Evolutionary conservation across 2,888 invertebrate genomes (phyloP).

Genomic region (Baccha elongata): DNA sequence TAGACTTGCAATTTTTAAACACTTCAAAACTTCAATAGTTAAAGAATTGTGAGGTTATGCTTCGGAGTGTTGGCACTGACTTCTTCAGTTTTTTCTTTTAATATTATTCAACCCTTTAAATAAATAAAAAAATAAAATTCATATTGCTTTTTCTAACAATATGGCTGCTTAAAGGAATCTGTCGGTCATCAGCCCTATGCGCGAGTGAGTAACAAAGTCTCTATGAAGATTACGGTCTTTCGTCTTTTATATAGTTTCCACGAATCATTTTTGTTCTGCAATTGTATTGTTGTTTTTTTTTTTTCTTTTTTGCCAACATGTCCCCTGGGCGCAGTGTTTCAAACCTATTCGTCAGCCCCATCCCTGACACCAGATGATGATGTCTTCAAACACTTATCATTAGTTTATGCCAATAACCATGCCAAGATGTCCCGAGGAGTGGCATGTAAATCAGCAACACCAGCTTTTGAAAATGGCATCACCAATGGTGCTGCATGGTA

Average conservation of each 20-base stretch:
- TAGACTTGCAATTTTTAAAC: too few species aligned
- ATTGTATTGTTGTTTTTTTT: constrained; percentile 45
- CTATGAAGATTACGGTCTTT: background rate
- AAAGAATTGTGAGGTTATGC: too few species aligned
- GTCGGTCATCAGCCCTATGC: constrained; percentile 89
- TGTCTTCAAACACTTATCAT: constrained; percentile 92
- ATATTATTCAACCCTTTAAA: background rate
- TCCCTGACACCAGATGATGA: constrained; percentile 96
- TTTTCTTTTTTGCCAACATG: constrained; percentile 81
- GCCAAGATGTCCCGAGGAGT: constrained; percentile 94
- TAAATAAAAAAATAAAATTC: constrained; percentile 47
- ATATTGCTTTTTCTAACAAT: constrained; percentile 78
- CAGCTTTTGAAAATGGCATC: constrained; percentile 93
- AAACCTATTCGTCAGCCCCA: constrained; percentile 91
- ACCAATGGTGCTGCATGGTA: constrained; percentile 98
- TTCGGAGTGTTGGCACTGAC: too few species aligned
- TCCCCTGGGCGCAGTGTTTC: constrained; percentile 90
- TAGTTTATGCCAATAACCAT: constrained; percentile 93
- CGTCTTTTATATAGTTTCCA: background rate
- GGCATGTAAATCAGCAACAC: constrained; percentile 90
- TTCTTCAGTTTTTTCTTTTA: background rate
- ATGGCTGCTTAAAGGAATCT: constrained; percentile 86
- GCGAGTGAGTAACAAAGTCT: constrained; percentile 85
- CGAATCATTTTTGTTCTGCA: constrained; percentile 31
- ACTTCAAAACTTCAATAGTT: too few species aligned